Percentiles rank a stretch among this genome's conserved stretches.
Evolutionary conservation across 1,140 invertebrate species (phyloP).

Genomic region (Drosophila repletoides): DNA sequence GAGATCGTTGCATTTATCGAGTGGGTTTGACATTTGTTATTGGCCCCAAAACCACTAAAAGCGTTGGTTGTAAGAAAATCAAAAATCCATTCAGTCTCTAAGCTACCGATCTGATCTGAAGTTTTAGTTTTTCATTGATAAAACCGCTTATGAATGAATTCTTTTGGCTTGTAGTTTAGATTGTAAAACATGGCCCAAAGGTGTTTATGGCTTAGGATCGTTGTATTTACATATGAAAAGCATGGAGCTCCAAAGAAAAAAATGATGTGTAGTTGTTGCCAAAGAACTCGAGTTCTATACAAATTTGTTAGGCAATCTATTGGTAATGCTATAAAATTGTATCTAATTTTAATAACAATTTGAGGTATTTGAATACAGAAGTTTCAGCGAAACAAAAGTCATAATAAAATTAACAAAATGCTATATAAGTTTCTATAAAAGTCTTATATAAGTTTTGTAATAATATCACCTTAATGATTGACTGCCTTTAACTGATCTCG

Average conservation of each 20-base stretch:
- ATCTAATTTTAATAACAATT: too few species aligned
- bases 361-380: too few species aligned
- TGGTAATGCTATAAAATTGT: too few species aligned
- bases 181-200: conserved; percentile 32
- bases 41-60: conserved; percentile 36
- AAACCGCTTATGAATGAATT: conserved; percentile 43
- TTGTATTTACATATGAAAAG: conserved; percentile 20
- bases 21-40: conserved; percentile 42
- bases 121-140: conserved; percentile 44
- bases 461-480: too few species aligned
- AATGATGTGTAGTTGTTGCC: conserved; percentile 3
- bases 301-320: background rate
- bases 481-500: too few species aligned
- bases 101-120: conserved; percentile 4
- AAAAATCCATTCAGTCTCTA: conserved; percentile 48
- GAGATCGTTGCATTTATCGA: conserved; percentile 33
- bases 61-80: conserved; percentile 45
- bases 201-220: conserved; percentile 28
- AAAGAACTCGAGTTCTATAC: background rate
- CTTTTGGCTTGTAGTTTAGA: conserved; percentile 36
- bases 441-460: too few species aligned
- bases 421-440: too few species aligned
- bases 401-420: too few species aligned
- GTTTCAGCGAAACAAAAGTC: too few species aligned
- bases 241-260: background rate